Conservation (phyloP, 2,888 invertebrate genomes). For the Sericinus montela region DNA sequence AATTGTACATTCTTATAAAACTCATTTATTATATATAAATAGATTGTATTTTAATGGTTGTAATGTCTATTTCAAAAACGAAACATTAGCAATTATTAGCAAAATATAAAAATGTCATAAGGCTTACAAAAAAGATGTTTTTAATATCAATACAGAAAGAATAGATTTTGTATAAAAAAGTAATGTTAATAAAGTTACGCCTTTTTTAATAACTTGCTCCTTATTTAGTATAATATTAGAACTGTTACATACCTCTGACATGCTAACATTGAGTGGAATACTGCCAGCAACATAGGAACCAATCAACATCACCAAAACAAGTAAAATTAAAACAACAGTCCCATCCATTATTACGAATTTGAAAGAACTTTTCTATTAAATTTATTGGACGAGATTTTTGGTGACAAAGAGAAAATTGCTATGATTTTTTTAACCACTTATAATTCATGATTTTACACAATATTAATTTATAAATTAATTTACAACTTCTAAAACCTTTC, state of each 20-base stretch:
- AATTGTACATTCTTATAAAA: too few relatives aligned
- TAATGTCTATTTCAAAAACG: not conserved
- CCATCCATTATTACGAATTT: constrained; percentile 84
- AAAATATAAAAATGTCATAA: constrained; percentile 1
- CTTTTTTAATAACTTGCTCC: too few relatives aligned
- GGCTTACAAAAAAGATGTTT: not conserved
- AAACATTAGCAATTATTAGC: not conserved
- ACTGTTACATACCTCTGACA: constrained; percentile 89
- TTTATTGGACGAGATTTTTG: constrained; percentile 1
- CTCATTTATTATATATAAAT: too few relatives aligned
- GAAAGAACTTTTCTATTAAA: not conserved
- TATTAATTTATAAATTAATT: constrained; percentile 9
- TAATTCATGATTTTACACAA: constrained; percentile 18
- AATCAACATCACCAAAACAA: constrained; percentile 95
- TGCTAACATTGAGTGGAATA: constrained; percentile 94
- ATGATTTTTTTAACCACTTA: constrained; percentile 6
- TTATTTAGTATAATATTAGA: too few relatives aligned
- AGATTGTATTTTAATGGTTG: too few relatives aligned
- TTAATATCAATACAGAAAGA: too few relatives aligned
- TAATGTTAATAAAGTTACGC: not conserved
- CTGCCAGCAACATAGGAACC: constrained; percentile 97
- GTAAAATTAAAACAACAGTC: constrained; percentile 87
- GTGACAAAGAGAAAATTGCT: not conserved
- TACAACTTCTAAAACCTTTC: constrained; percentile 14
- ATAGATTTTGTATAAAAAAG: too few relatives aligned